Base-by-base conservation (phyloP, 2,888 invertebrate species). In the Lamellibrachia columna region DNA sequence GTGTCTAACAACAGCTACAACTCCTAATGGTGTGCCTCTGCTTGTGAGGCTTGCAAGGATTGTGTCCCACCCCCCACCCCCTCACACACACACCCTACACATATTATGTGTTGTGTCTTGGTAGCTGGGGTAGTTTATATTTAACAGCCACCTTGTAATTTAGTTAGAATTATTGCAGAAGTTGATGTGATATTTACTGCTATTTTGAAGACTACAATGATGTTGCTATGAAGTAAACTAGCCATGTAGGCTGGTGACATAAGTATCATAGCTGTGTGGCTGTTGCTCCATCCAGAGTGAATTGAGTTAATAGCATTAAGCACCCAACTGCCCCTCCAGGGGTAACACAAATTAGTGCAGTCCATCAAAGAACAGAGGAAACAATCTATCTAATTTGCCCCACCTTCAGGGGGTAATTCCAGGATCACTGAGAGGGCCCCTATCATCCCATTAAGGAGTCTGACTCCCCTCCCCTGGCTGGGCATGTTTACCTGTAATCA, bases 381-480 rank as follows among this genome's bases (percentile, higher is more conserved):
- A 75, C 75, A 75, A 75, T 75, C 75, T n/a, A 75, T 22, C 15
- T 75, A 75, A 75, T 75, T 75, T 75, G n/a, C 75, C 75, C 75
- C 75, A 15, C n/a, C 75, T n/a, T 75, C 6, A 15, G n/a, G 75
- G 22, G 75, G 75, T 22, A 15, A 75, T 75, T 75, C 15, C 75
- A 15, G 1, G 4, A 2, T 22, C 75, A 75, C 75, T 22, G 55
- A 55, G 55, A 55, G 55, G 9, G 22, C 75, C 15, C 75, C 75
- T 22, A 75, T 75, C n/a, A 75, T 75, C 15, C 75, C 75, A 75
- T 75, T 75, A 75, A 22, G 15, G 75, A 2, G 15, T 75, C 75
- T n/a, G 8, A 8, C 58, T 58, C 58, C 58, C 15, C n/a, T 22
- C 22, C 75, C 75, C 75, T 75, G 22, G 22, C 75, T 15, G 75